Base-by-base conservation (phyloP, 2,888 invertebrate genomes). In the Eugnorisma glareosa region DNA sequence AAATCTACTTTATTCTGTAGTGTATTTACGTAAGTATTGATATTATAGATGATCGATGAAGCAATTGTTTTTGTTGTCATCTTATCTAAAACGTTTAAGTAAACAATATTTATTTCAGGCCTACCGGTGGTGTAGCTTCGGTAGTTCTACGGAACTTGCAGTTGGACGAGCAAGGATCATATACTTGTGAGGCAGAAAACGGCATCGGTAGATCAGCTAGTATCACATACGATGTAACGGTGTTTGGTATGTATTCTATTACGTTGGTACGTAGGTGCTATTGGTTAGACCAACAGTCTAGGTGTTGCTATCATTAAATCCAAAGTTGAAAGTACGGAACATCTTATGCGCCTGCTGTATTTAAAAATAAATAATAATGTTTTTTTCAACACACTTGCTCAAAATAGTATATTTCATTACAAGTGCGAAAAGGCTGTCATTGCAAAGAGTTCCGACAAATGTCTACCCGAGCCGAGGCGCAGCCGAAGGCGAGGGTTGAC, bases 131-230 rank as follows among this genome's bases (percentile, higher is more conserved):
- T 21, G 31, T 79, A 24, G 63, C 18, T 0, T 40, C 37, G 0
- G 51, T 93, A 24, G 0, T 11, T 3, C 69, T 94, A 43, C 31
- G 45, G 1, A 77, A 83, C 15, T 73, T 92, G n/a, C 91, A 91
- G 77, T n/a, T 87, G 1, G 40, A 77, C 0, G 82, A 93, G 45
- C 83, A 89, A 70, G 95, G 95, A 21, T 82, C 77, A 31, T 94
- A 94, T 70, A 91, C 90, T 0, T 94, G 95, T 75, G 73, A 85
- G 3, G 94, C 93, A 0, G 88, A 77, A 4, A 94, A 81, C 5
- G 63, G 93, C 51, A 40, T 69, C 5, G 88, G 84, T 6, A 89
- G 88, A n/a, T 85, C 87, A 13, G 75, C 77, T 11, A 90, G 89
- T 35, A 84, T 93, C 1, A 91, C 93, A 0, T 94, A 93, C 71